Evolutionary conservation across 64 coral and sea anemone species (phyloP).

Genomic region (Exaiptasia diaphana): DNA sequence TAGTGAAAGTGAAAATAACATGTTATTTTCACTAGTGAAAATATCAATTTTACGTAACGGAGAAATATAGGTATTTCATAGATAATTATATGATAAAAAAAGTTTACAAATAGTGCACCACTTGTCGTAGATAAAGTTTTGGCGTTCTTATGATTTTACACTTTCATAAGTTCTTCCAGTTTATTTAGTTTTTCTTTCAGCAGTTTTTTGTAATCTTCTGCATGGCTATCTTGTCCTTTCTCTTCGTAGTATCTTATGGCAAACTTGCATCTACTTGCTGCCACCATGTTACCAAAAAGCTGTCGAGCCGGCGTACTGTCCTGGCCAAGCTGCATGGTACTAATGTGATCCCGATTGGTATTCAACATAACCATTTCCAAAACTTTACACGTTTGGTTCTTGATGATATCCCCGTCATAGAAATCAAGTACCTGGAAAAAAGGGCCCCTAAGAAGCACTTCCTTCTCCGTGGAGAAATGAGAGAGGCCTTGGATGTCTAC

Average conservation of each 20-base stretch:
- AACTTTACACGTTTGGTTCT: background rate
- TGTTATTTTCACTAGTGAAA: too few relatives aligned
- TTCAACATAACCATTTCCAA: background rate
- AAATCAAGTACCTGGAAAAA: background rate
- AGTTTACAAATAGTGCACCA: too few relatives aligned
- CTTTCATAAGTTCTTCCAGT: background rate
- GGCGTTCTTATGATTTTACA: too few relatives aligned
- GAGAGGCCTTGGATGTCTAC: background rate
- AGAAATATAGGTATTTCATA: too few relatives aligned
- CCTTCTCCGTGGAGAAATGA: background rate
- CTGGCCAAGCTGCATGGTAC: background rate
- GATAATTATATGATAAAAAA: too few relatives aligned
- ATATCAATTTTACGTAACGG: too few relatives aligned
- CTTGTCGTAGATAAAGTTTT: too few relatives aligned
- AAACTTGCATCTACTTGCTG: background rate
- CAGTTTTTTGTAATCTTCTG: background rate
- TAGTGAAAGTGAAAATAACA: too few relatives aligned
- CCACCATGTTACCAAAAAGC: background rate
- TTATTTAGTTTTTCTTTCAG: background rate
- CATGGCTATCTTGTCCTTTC: background rate
- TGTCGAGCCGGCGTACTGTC: background rate
- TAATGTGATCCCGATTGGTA: background rate
- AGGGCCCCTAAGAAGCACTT: background rate
- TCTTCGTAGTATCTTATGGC: background rate
- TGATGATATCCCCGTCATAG: background rate